Percentiles rank a stretch among this genome's conserved stretches.
Evolutionary conservation across 2,888 invertebrate genomes (phyloP).

Genomic region (Caenorhabditis plicata): DNA sequence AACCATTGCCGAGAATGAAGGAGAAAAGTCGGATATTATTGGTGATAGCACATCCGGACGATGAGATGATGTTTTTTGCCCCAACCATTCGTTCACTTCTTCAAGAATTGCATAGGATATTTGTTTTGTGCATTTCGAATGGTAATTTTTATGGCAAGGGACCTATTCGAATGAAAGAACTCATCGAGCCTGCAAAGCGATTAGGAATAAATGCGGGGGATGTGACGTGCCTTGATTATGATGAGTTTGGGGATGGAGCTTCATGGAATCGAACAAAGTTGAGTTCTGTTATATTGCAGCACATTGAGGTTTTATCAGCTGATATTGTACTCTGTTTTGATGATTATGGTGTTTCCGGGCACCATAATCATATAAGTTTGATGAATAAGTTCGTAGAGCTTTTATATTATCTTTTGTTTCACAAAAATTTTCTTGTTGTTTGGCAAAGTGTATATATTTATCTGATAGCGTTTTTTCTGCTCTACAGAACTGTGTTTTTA

Average conservation of each 20-base stretch:
- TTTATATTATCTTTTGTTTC: no score
- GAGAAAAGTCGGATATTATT: slow-evolving; percentile 71
- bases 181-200: slow-evolving; percentile 79
- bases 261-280: slow-evolving; percentile 36
- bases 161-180: slow-evolving; percentile 75
- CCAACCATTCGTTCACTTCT: slow-evolving; percentile 70
- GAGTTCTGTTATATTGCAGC: slow-evolving; percentile 32
- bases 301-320: slow-evolving; percentile 45
- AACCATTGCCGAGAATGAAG: slow-evolving; percentile 16
- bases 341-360: slow-evolving; percentile 85
- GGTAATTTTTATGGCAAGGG: slow-evolving; percentile 67
- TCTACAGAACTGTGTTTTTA: no score
- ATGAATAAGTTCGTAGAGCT: no score
- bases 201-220: slow-evolving; percentile 80
- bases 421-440: no score
- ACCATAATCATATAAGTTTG: slow-evolving; percentile 79
- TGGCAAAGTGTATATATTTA: no score
- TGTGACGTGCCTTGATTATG: slow-evolving; percentile 73
- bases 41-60: slow-evolving; percentile 93
- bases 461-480: no score
- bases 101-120: slow-evolving; percentile 35
- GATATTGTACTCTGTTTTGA: slow-evolving; percentile 83
- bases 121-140: slow-evolving; percentile 42
- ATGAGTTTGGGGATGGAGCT: slow-evolving; percentile 77
- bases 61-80: slow-evolving; percentile 98